Evolutionary conservation across 2,113 vertebrate species (phyloP), one percentile per base, ranked within the genome.

Genomic region (Elephantulus edwardii): DNA sequence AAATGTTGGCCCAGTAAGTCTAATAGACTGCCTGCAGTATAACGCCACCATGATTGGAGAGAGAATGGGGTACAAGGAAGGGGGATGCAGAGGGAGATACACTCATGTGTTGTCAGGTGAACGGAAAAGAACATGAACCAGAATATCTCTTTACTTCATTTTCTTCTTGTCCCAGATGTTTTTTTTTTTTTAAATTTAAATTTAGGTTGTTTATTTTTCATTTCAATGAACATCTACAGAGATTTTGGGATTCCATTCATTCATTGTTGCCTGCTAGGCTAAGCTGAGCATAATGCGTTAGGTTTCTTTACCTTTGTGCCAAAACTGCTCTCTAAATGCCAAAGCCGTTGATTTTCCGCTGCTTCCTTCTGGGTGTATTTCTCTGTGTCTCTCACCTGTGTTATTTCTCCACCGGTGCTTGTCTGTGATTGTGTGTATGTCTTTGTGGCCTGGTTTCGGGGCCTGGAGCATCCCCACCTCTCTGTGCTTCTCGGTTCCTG

Each of bases 391-490:
- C 26, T 22, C 42, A 75, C 30, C 0, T 0, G 4, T 9, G 30
- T 35, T 4, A 4, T 24, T 1, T 16, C 66, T 88, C 5, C 74
- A 86, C 86, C 92, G 84, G 40, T 75, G 83, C 82, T 12, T 58
- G 86, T 72, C 89, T 95, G 56, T 92, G 0, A 1, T 86, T 52
- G 76, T 76, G 90, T 78, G 80, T 81, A 38, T 26, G 42, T 70
- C 83, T 86, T 10, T 26, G 26, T 68, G 94, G 88, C 86, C 74
- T 83, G 88, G 91, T 85, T 62, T 76, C 26, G 4, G 82, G 74
- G 96, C 93, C 95, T 93, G 96, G 94, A 91, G 95, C 44, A 82
- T 94, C 80, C 83, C 96, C 96, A 85, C 92, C 83, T 94, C 81
- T 96, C 95, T 83, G 88, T 78, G 96, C 89, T 38, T 64, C 94